These are phyloP conservation scores for Sphaeramia orbicularis DNA, from an alignment of 2,797 vertebrate species.

Conservation along the genomic window DNA sequence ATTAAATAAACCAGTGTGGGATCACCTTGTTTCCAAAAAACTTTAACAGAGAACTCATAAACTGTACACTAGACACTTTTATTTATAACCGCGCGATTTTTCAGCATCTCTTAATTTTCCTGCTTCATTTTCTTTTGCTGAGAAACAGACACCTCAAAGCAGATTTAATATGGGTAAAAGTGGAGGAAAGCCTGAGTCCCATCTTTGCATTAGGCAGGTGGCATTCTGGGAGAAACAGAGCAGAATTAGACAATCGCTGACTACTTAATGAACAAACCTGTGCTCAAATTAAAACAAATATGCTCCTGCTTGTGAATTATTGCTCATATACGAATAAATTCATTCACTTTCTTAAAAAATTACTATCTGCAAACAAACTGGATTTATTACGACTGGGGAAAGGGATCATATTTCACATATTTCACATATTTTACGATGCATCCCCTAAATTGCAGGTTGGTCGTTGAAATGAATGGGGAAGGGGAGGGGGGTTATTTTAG, in stretches of 20 bases:
- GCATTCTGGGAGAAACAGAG: slow-evolving; percentile 30
- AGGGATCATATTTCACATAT: slow-evolving; percentile 41
- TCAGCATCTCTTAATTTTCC: slow-evolving; percentile 26
- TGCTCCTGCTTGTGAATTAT: slow-evolving; percentile 36
- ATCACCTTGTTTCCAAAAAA: slow-evolving; percentile 55
- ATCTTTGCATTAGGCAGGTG: slow-evolving; percentile 26
- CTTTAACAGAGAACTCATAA: slow-evolving; percentile 43
- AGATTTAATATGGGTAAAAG: slow-evolving; percentile 22
- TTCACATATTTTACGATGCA: slow-evolving; percentile 28
- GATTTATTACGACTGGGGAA: slow-evolving; percentile 34
- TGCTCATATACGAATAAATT: slow-evolving; percentile 37
- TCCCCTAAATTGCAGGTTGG: slow-evolving; percentile 40
- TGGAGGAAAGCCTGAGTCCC: slow-evolving; percentile 5
- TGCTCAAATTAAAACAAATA: slow-evolving; percentile 47
- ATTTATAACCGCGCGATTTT: slow-evolving; percentile 39
- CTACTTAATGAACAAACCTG: slow-evolving; percentile 33
- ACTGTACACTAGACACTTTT: slow-evolving; percentile 37
- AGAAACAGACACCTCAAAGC: slow-evolving; percentile 26
- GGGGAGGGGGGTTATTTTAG: slow-evolving; percentile 43
- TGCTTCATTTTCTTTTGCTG: slow-evolving; percentile 15
- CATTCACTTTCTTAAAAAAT: slow-evolving; percentile 27
- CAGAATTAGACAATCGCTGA: slow-evolving; percentile 48
- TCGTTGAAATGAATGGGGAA: slow-evolving; percentile 24
- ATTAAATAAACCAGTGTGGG: slow-evolving; percentile 44
- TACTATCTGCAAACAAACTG: slow-evolving; percentile 24